Base-by-base conservation (phyloP, 2,888 invertebrate genomes). In the Seira ritae region DNA sequence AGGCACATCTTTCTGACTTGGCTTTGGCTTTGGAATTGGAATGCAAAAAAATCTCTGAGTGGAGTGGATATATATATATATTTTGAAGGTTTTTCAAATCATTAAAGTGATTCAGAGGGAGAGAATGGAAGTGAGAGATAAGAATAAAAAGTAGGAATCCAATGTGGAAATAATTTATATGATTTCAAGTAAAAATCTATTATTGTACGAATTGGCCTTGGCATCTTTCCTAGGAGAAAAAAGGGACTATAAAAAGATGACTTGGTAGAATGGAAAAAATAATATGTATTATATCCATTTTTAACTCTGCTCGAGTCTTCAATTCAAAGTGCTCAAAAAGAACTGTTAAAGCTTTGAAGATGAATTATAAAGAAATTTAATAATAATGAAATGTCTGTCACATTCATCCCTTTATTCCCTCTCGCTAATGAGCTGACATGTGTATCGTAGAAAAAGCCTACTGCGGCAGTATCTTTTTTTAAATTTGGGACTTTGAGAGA, bases 331-430 rank as follows among this genome's bases (percentile, higher is more conserved):
- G n/a, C n/a, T n/a, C n/a, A n/a, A n/a, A 69, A 74, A 81, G 76
- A 81, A 81, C 81, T 76, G 81, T 81, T 81, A 81, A 12, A 42
- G 6, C n/a, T n/a, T n/a, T 8, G 81, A 76, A 81, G 76, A 81
- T 76, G 76, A 81, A 76, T 76, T 81, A 81, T 81, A 75, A 81
- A 81, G 81, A 81, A 81, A 81, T 81, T 81, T 81, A 81, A 81
- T 81, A 81, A 81, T 81, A 81, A 81, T 81, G 81, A 81, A 80
- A 81, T 81, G 81, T 81, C 81, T 81, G 81, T 81, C 81, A 81
- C 76, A 81, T 81, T 81, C 76, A 81, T 81, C 81, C 81, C 75
- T 76, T 81, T 81, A 75, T 81, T 81, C 81, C 80, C 72, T 76
- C 81, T 81, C 81, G 72, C 81, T 81, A 81, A 81, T 81, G 81